phyloP scores from a whole-genome alignment of 1,140 invertebrate genomes.

The Ganaspis sp. region DNA sequence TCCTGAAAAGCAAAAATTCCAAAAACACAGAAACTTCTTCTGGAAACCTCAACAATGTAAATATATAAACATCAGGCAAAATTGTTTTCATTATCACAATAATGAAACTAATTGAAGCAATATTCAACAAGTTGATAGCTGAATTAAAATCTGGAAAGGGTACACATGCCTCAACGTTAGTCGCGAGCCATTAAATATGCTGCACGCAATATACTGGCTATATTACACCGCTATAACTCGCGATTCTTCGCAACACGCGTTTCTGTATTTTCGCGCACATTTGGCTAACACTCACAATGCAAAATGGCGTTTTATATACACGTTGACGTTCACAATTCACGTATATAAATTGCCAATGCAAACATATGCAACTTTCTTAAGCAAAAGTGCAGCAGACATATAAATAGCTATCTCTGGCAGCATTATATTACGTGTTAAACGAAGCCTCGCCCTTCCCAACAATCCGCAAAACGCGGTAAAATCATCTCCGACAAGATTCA shows the following conservation, averaged over 20 bases:
- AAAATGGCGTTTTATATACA: conserved; percentile 28
- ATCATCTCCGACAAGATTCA: conserved; percentile 31
- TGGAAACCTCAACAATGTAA: no score
- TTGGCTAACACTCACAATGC: background rate
- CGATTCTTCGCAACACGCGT: background rate
- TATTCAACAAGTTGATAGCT: background rate
- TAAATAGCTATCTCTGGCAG: conserved; percentile 58
- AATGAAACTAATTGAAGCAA: background rate
- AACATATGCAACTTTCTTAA: conserved; percentile 39
- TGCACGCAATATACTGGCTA: conserved; percentile 57
- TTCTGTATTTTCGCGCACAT: background rate
- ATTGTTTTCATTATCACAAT: no score
- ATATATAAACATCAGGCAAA: no score
- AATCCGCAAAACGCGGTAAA: conserved; percentile 46
- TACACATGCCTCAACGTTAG: conserved; percentile 60
- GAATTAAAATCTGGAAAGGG: background rate
- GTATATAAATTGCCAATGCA: conserved; percentile 39
- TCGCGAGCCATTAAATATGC: conserved; percentile 65
- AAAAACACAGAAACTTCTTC: no score
- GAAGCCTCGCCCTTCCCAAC: conserved; percentile 51
- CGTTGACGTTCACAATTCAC: background rate
- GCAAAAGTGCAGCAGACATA: conserved; percentile 40
- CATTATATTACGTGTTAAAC: conserved; percentile 63
- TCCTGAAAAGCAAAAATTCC: no score
- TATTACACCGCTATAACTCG: background rate